Base-by-base conservation (phyloP, 1,140 invertebrate species). In the Elysia chlorotica region DNA sequence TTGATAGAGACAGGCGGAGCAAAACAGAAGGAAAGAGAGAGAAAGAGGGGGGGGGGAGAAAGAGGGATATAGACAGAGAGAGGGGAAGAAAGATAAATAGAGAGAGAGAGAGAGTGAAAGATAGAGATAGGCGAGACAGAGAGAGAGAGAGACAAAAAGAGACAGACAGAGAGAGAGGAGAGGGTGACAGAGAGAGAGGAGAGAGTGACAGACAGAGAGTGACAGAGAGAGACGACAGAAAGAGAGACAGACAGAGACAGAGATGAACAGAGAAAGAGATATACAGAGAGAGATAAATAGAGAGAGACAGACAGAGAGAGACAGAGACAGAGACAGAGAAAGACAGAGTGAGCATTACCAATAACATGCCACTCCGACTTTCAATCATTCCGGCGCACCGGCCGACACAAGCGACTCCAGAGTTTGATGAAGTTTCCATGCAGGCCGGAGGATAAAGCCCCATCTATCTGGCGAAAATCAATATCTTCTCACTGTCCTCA, bases 351-450 rank as follows among this genome's bases (percentile, higher is more conserved):
- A 96, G 96, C 10, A 25, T 63, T 31, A 1, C 35, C n/a, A 63
- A 23, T 1, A 63, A 31, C n/a, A 1, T 25, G 19, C 21, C 5
- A 23, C 5, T 2, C 38, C 30, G 21, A 63, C 94, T 25, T 96
- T 96, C 10, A 25, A 30, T 31, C 1, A 30, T 31, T 30, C 61
- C 1, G 35, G n/a, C n/a, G 1, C 14, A n/a, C 93, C 92, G 5
- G 90, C 95, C 30, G 93, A 94, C 3, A 94, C 96, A 10, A 91
- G 93, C 41, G 33, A 17, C 70, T 66, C 65, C 57, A 65, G n/a
- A n/a, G n/a, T n/a, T n/a, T n/a, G n/a, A n/a, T n/a, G n/a, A n/a
- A n/a, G n/a, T n/a, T n/a, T n/a, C n/a, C n/a, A n/a, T n/a, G n/a
- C n/a, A n/a, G n/a, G n/a, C n/a, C n/a, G n/a, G n/a, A n/a, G n/a